Evolutionary conservation across 1,140 invertebrate species (phyloP).

Genomic region (Drosophila quadrilineata): DNA sequence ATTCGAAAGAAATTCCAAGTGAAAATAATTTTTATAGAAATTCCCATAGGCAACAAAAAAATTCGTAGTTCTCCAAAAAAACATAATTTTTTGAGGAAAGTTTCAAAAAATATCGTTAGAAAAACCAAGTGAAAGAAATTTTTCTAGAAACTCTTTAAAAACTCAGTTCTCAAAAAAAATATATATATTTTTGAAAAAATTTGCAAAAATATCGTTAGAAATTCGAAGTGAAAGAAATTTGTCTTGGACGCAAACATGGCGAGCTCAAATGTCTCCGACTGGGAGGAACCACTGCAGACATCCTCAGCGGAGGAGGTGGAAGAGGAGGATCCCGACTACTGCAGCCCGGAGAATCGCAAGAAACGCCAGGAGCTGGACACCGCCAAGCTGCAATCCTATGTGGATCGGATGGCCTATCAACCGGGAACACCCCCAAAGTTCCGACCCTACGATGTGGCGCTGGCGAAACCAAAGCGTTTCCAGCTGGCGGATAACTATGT

Average conservation of each 20-base stretch:
- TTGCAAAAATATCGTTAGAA: no score
- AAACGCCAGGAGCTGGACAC: constrained; percentile 52
- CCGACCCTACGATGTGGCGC: constrained; percentile 45
- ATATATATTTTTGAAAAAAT: no score
- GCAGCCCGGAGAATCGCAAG: constrained; percentile 50
- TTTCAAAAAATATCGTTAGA: no score
- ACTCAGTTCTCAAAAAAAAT: no score
- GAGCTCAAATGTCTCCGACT: constrained; percentile 61
- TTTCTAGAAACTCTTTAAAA: no score
- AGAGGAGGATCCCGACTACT: constrained; percentile 53
- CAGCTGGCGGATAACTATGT: constrained; percentile 46
- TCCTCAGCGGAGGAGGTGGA: constrained; percentile 31
- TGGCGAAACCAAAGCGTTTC: constrained; percentile 47
- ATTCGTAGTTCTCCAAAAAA: no score
- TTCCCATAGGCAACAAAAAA: no score
- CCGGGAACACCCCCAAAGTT: constrained; percentile 56
- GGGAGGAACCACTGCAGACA: constrained; percentile 65
- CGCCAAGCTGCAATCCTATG: constrained; percentile 58
- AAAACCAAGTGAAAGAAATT: no score
- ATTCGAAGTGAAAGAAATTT: no score
- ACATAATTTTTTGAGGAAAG: no score
- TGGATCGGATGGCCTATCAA: constrained; percentile 65
- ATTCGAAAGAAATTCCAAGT: no score
- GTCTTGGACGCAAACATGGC: constrained; percentile 32
- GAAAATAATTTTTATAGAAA: no score